Percentiles rank a stretch among this genome's conserved stretches.
Conservation (phyloP, 35 echinoderm and acorn worm species). For the Apostichopus parvimensis region DNA sequence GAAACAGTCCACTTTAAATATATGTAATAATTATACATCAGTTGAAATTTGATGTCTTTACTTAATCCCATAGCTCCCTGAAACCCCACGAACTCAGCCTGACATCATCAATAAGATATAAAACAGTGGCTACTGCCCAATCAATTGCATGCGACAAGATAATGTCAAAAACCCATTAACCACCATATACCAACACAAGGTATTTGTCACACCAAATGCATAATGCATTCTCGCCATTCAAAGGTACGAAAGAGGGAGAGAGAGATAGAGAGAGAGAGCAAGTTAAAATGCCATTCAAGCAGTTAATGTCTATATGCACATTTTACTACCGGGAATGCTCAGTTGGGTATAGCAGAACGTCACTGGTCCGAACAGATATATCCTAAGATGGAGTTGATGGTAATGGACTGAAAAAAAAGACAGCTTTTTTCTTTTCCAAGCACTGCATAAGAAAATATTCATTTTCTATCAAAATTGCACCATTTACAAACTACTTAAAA, state of each 20-base stretch:
- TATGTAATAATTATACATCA: too few species aligned
- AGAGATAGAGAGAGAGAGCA: not conserved
- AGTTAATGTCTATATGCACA: not conserved
- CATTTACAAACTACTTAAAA: not conserved
- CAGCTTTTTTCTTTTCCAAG: not conserved
- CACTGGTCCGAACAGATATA: not conserved
- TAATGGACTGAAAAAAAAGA: not conserved
- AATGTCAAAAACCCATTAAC: conserved; percentile 47
- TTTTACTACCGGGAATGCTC: too few species aligned
- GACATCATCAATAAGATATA: not conserved
- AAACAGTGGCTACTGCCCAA: conserved; percentile 33
- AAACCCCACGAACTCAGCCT: not conserved
- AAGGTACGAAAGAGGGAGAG: not conserved
- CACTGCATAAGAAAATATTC: not conserved
- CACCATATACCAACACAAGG: not conserved
- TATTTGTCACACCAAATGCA: conserved; percentile 1
- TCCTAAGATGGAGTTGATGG: not conserved
- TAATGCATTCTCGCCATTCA: not conserved
- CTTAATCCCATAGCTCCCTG: not conserved
- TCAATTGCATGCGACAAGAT: conserved; percentile 44
- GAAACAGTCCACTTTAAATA: too few species aligned
- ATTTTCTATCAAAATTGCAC: not conserved
- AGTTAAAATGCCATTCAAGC: not conserved
- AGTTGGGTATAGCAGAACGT: too few species aligned
- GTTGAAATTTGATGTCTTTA: not conserved